Base-by-base conservation (phyloP, 35 echinoderm and acorn worm species). In the Chiridota heheva region DNA sequence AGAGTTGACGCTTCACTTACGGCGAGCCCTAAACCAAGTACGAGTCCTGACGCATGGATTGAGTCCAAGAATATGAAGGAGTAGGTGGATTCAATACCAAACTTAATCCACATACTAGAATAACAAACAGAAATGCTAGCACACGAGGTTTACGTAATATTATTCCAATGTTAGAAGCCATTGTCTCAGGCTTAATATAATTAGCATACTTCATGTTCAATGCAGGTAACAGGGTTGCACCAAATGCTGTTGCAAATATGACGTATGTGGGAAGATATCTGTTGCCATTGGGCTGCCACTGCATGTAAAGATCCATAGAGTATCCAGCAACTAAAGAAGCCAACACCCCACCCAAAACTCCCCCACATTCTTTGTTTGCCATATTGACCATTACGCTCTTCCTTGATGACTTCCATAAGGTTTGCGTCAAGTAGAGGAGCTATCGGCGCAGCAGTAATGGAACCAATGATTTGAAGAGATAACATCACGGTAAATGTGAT, bases 281-380 rank as follows among this genome's bases (percentile, higher is more conserved):
- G 41, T 90, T 90, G 4, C 67, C 69, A 10, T 63, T 80, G 1
- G 80, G 67, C n/a, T 79, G 37, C 44, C 63, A 60, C 27, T 40
- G 47, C 31, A 39, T 59, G 43, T 69, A 86, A 7, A 38, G 33
- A 63, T 91, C 89, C 47, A 91, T 70, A 7, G 73, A 47, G 10
- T 86, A 31, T 1, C 89, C 89, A 28, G 73, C 60, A 5, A 91
- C n/a, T 20, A 58, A 36, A 15, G 82, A 42, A 46, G 86, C n/a
- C 80, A 18, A 46, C 33, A 24, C 89, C 89, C 81, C 81, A 91
- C 7, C 82, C 89, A 5, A 86, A 33, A 16, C 60, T 82, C 2
- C 89, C 89, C 89, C 89, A 91, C 13, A 91, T 25, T 49, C 89
- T 41, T 16, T 91, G 89, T 57, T 86, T 85, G 20, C 89, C 89